Evolutionary conservation across 2,888 invertebrate genomes (phyloP), one percentile per base, ranked within the genome.

Genomic region (Pyrrhosoma nymphula): DNA sequence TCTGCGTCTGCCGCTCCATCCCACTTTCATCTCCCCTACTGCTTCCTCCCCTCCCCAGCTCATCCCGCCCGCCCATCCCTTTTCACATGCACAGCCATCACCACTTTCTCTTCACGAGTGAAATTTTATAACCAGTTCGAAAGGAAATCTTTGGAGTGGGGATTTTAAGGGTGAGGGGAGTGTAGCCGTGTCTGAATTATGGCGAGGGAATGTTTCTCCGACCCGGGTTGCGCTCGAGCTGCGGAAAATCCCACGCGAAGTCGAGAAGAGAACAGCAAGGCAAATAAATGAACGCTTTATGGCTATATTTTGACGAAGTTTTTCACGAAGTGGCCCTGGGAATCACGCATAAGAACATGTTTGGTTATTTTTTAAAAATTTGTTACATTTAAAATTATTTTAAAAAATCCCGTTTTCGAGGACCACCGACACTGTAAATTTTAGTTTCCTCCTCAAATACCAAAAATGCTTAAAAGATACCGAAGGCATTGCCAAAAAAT

Each of bases 31-130:
- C 82, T 69, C 88, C 88, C 60, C 60, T 2, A 16, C 60, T 12
- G 2, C 60, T 60, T 60, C 47, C 47, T 47, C 47, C 47, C 30
- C 75, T 20, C 18, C 88, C 88, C 39, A 47, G n/a, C n/a, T 23
- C 23, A 6, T 47, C 35, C 47, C 88, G 39, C 47, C 88, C 88
- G 47, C 26, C 82, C 30, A 82, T 10, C 35, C 82, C 82, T 55
- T 23, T 56, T 56, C 89, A 26, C 56, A 26, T 56, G 26, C 56
- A 26, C 56, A 16, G 4, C n/a, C n/a, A n/a, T n/a, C 26, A 47
- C n/a, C 89, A 89, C 89, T 89, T 89, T 89, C 89, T 89, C 89
- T 56, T 89, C 89, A 2, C 55, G 55, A 56, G 89, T 55, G 89
- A 89, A 89, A 89, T 56, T 89, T 56, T 56, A 56, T 89, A 89